Base-by-base conservation (phyloP, 2,113 vertebrate species). In the Diglossa brunneiventris region DNA sequence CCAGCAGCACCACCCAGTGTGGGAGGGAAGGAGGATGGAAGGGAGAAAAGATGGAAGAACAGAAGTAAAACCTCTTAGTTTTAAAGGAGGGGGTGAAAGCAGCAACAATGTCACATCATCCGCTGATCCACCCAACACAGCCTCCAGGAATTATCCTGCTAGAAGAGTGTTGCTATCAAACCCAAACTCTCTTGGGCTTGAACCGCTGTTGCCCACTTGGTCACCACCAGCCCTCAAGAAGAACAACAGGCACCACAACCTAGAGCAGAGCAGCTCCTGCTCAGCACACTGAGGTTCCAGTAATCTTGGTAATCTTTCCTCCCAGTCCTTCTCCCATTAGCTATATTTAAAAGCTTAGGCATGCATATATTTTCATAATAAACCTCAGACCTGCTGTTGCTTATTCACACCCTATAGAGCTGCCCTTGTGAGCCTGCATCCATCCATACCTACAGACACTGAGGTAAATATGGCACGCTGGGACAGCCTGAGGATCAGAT, bases 301-400 rank as follows among this genome's bases (percentile, higher is more conserved):
- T 68, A 85, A 95, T 90, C 90, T 50, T 8, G 27, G 63, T 33
- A 61, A 68, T 78, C 73, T 61, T 78, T 67, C 85, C 93, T 93
- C 79, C 59, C 82, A 77, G 87, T 17, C 67, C 47, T 46, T 84
- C 75, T 84, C 87, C 89, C 33, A 66, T 97, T 83, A 69, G 63
- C 82, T 90, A 6, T 85, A 83, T 95, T 83, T 90, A 87, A 87
- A 91, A 72, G 75, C 88, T 95, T 77, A 90, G 63, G 77, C 89
- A 39, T 1, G 87, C 83, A 86, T 76, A 83, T 22, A 86, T 94
- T 96, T 96, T 82, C 94, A 87, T 91, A 97, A 94, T 67, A 75
- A 85, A 70, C 78, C 82, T 58, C 91, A 88, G 84, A 73, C 75
- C 75, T 67, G 84, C 81, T 33, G 30, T 16, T 68, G 83, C 62